These are phyloP conservation scores for Batillaria attramentaria DNA, from an alignment of 1,140 invertebrate genomes.

Conservation along the genomic window DNA sequence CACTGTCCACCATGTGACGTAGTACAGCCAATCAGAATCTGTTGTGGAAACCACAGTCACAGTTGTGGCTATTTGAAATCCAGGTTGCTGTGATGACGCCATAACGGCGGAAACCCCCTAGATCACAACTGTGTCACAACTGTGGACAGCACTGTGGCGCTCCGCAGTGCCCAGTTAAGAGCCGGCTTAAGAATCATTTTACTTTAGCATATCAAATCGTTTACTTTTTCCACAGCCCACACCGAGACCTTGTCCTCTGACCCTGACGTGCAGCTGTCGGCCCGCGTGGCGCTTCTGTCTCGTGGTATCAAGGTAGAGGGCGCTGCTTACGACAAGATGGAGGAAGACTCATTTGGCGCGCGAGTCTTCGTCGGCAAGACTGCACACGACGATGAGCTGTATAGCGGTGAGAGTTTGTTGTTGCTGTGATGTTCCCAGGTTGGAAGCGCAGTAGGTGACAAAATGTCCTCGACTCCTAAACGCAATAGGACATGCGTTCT, in stretches of 20 bases:
- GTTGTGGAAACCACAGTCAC: too few relatives aligned
- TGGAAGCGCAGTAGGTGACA: neutral
- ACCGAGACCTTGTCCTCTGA: slow-evolving; percentile 47
- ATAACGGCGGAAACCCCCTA: neutral
- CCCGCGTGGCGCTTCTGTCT: slow-evolving; percentile 66
- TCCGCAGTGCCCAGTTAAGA: neutral
- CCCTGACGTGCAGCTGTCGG: slow-evolving; percentile 44
- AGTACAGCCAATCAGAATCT: too few relatives aligned
- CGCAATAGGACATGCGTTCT: neutral
- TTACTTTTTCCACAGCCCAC: slow-evolving; percentile 36
- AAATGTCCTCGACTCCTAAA: neutral
- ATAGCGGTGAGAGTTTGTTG: slow-evolving; percentile 34
- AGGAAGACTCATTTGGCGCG: slow-evolving; percentile 65
- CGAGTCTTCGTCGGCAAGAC: slow-evolving; percentile 60
- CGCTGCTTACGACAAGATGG: slow-evolving; percentile 55
- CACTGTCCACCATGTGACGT: too few relatives aligned
- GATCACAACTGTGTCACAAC: neutral
- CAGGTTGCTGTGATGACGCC: neutral
- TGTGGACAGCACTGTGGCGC: neutral
- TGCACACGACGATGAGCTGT: slow-evolving; percentile 8
- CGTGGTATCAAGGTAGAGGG: slow-evolving; percentile 44
- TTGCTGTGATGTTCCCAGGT: neutral
- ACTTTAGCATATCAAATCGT: neutral
- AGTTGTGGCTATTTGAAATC: neutral
- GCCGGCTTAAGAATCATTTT: neutral